Base-by-base conservation (phyloP, 2,888 invertebrate species). In the Drosophila mettleri region DNA sequence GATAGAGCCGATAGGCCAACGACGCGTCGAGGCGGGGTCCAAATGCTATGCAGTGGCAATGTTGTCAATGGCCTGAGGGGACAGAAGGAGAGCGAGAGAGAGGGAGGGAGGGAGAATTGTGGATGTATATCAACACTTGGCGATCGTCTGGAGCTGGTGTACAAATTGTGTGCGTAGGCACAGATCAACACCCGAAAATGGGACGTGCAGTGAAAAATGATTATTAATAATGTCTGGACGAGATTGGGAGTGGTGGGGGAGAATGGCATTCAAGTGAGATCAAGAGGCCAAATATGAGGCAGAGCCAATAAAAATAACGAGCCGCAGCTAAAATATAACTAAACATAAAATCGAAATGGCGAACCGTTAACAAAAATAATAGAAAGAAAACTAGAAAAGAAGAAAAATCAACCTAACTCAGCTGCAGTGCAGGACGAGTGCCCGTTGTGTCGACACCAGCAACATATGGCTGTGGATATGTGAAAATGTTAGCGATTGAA, bases 401-500 rank as follows among this genome's bases (percentile, higher is more conserved):
- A 51, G 27, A 27, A 57, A 46, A 53, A 46, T 60, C n/a, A 58
- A 61, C 53, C 48, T 57, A 45, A 39, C 49, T 36, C 27, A 29
- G 24, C 52, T 58, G 49, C 63, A 72, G 80, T 58, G 49, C 63
- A 72, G 80, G 65, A 80, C 66, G 63, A 69, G 70, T 69, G 62
- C 62, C 69, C 72, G 86, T 79, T 84, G 62, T 70, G 70, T 74
- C 78, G 68, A 72, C 68, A 77, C 78, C 73, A 61, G 68, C 78
- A 77, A 72, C 75, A 77, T 61, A 71, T 76, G 77, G 63, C 58
- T 58, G 43, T 71, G 80, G 69, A 74, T 86, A 84, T 83, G 83
- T 86, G 83, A 78, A 85, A 83, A 85, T 85, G 79, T 87, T 74
- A n/a, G 76, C 85, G 88, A 88, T 89, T 85, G 88, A 88, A 86